phyloP scores from a whole-genome alignment of 2,888 invertebrate genomes.

The Eupithecia dodoneata region DNA sequence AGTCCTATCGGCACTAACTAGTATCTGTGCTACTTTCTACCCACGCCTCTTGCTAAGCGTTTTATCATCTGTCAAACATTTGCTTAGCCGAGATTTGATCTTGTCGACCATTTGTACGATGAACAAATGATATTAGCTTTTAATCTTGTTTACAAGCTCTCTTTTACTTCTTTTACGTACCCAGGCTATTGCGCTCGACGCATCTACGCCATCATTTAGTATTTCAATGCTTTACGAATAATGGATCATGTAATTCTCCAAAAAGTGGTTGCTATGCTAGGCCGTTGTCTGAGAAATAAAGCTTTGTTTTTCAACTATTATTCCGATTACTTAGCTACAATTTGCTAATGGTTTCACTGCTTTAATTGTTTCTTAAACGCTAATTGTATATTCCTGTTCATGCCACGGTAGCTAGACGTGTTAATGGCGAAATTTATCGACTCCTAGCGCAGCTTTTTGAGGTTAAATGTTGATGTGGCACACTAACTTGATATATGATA shows the following conservation, averaged over 20 bases:
- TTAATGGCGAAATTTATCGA: conserved; percentile 62
- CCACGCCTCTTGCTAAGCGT: conserved; percentile 55
- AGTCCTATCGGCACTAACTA: conserved; percentile 58
- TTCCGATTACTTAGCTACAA: conserved; percentile 61
- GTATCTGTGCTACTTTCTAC: conserved; percentile 66
- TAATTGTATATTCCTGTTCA: conserved; percentile 65
- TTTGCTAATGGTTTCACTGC: conserved; percentile 64
- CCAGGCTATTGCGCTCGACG: not conserved
- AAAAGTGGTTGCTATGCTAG: not conserved
- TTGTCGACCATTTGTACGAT: conserved; percentile 50
- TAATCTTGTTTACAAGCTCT: conserved; percentile 48
- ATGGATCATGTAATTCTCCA: not conserved
- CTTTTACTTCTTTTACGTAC: conserved; percentile 25
- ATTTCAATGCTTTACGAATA: not conserved
- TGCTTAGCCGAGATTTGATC: conserved; percentile 71
- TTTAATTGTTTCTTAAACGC: conserved; percentile 73
- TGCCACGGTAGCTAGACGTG: conserved; percentile 54
- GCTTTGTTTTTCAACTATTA: conserved; percentile 28
- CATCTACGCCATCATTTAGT: not conserved
- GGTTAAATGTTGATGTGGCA: conserved; percentile 6
- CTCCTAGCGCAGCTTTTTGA: conserved; percentile 11
- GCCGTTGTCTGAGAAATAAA: conserved; percentile 24
- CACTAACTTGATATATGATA: conserved; percentile 1
- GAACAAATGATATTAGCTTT: conserved; percentile 50
- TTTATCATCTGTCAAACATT: conserved; percentile 74